Conservation (phyloP, 1,140 invertebrate genomes). For the Potamilus streckersoni region DNA sequence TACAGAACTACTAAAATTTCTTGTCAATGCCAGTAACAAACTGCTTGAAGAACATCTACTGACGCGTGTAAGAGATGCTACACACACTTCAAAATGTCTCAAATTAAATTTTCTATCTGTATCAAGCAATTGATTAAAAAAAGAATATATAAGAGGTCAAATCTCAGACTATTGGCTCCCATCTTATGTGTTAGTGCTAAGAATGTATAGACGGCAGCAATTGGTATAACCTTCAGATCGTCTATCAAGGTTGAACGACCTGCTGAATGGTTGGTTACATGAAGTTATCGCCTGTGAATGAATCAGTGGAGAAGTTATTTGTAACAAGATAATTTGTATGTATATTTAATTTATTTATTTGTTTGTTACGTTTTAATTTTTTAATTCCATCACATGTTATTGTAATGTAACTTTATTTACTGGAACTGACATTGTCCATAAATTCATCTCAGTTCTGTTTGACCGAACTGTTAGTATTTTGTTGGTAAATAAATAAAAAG, state of each 20-base stretch:
- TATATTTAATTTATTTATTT: no score
- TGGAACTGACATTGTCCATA: no score
- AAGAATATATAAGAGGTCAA: slow-evolving; percentile 26
- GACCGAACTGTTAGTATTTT: no score
- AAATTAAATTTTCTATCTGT: slow-evolving; percentile 32
- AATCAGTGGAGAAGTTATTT: slow-evolving; percentile 26
- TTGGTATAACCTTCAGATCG: slow-evolving; percentile 34
- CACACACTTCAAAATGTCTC: slow-evolving; percentile 33
- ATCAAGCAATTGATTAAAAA: slow-evolving; percentile 28
- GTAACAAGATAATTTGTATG: slow-evolving; percentile 8
- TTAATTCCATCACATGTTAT: no score
- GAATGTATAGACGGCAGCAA: slow-evolving; percentile 34
- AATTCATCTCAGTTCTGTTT: no score
- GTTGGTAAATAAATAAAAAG: no score
- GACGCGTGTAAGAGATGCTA: slow-evolving; percentile 31
- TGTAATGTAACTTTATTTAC: no score
- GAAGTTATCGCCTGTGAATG: slow-evolving; percentile 34
- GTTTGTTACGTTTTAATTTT: no score
- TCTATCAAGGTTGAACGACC: slow-evolving; percentile 14
- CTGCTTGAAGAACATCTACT: slow-evolving; percentile 26
- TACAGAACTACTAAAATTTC: slow-evolving; percentile 30
- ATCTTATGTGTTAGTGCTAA: slow-evolving; percentile 30
- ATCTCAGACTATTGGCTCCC: slow-evolving; percentile 23
- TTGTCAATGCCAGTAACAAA: slow-evolving; percentile 25
- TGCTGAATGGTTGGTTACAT: slow-evolving; percentile 22